Conservation (phyloP, 2,113 vertebrate species). For the Dicrurus megarhynchus region DNA sequence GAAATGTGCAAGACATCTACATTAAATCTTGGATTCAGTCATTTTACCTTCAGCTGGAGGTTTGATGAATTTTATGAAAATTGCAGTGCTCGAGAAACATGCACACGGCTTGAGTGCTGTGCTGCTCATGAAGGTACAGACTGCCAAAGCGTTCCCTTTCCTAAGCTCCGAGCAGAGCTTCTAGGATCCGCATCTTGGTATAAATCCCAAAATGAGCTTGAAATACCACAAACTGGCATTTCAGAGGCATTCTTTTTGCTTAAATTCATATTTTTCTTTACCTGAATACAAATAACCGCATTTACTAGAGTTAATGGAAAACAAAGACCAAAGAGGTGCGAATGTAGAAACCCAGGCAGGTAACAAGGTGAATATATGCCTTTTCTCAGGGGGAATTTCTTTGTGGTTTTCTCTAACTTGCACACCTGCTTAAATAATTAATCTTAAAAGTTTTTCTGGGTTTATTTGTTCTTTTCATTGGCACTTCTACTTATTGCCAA, state of each 20-base stretch:
- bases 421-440: background rate
- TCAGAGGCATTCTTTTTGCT: background rate
- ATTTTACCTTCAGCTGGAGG: background rate
- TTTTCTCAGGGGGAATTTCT: background rate
- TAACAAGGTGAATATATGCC: background rate
- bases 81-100: rapidly evolving
- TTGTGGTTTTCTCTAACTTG: background rate
- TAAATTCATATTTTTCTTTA: background rate
- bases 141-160: background rate
- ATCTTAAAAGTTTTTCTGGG: background rate
- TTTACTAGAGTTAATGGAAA: background rate
- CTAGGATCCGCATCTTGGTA: background rate
- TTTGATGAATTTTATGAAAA: background rate
- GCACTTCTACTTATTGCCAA: background rate
- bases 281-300: background rate
- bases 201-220: background rate
- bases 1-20: background rate
- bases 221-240: background rate
- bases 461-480: background rate
- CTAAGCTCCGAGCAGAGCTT: background rate
- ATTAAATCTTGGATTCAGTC: background rate
- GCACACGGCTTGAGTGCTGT: background rate
- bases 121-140: background rate
- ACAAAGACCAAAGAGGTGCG: background rate
- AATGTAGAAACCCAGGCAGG: background rate